Evolutionary conservation across 1,140 invertebrate species (phyloP).

Genomic region (Drosophila navojoa): DNA sequence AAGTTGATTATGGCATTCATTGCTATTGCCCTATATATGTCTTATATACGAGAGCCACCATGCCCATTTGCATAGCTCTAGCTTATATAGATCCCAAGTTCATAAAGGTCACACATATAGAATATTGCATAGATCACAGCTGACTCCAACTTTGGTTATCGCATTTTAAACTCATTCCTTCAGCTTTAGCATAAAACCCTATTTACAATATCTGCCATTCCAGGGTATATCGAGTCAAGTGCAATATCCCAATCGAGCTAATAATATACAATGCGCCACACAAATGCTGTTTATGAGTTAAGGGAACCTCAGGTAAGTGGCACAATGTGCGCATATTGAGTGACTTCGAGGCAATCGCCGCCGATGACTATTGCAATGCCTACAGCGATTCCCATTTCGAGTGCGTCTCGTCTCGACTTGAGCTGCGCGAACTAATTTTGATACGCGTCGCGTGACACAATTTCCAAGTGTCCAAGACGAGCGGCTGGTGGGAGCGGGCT

Average conservation of each 20-base stretch:
- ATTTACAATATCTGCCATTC: too few relatives aligned
- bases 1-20: too few relatives aligned
- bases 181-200: too few relatives aligned
- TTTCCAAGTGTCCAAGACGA: constrained; percentile 38
- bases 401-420: constrained; percentile 4
- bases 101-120: too few relatives aligned
- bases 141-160: too few relatives aligned
- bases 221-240: constrained; percentile 38
- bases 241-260: constrained; percentile 48
- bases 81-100: too few relatives aligned
- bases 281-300: constrained; percentile 1
- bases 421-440: constrained; percentile 46
- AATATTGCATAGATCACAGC: too few relatives aligned
- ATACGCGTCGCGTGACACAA: constrained; percentile 64
- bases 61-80: too few relatives aligned
- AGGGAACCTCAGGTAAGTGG: constrained; percentile 31
- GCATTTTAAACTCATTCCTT: too few relatives aligned
- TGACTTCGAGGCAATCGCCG: not conserved
- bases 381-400: constrained; percentile 17
- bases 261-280: constrained; percentile 10
- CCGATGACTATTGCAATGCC: constrained; percentile 4
- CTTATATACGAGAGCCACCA: too few relatives aligned
- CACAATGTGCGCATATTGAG: constrained; percentile 64
- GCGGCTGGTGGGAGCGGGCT: not conserved
- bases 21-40: too few relatives aligned